Percentiles rank a stretch among this genome's conserved stretches.
Conservation (phyloP, 2,113 vertebrate species). For the Psephotus haematonotus region DNA sequence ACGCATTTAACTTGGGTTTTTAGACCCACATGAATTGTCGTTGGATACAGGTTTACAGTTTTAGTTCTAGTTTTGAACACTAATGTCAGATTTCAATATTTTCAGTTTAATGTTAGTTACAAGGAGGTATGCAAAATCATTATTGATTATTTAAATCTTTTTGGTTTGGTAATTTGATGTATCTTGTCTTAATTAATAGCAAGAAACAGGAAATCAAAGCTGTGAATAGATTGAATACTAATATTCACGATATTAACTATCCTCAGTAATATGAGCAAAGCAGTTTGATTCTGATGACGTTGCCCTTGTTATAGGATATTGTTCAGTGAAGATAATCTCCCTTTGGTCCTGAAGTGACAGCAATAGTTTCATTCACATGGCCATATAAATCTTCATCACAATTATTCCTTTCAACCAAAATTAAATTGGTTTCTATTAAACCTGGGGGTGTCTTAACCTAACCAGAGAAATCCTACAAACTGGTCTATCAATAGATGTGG, state of each 20-base stretch:
- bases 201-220: background rate
- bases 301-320: background rate
- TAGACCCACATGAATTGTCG: background rate
- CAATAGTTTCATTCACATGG: background rate
- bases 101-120: background rate
- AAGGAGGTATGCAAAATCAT: background rate
- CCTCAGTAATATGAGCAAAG: background rate
- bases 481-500: background rate
- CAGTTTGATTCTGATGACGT: background rate
- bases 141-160: background rate
- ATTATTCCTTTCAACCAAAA: background rate
- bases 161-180: background rate
- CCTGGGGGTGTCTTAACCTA: background rate
- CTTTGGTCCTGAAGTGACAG: background rate
- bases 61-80: background rate
- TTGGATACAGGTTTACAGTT: background rate
- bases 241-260: background rate
- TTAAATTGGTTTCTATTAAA: background rate
- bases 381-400: background rate
- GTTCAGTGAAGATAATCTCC: background rate
- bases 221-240: background rate
- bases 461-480: background rate
- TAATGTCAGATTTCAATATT: background rate
- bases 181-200: background rate
- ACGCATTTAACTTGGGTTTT: background rate